phyloP scores from a whole-genome alignment of 1,140 invertebrate species.

The Drosophila nigrodunni region DNA sequence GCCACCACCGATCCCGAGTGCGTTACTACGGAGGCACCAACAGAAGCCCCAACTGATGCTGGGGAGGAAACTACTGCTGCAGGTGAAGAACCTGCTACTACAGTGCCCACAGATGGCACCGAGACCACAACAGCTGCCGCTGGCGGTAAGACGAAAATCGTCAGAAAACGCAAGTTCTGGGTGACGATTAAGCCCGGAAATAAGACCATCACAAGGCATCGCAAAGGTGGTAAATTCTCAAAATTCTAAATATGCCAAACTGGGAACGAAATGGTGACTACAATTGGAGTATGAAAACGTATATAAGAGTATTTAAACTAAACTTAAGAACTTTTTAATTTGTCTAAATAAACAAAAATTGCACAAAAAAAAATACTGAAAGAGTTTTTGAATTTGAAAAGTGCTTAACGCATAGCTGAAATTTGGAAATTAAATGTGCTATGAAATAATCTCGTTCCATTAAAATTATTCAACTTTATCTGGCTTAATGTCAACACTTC shows the following conservation, averaged over 20 bases:
- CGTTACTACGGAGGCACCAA: background rate
- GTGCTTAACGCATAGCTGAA: too few relatives aligned
- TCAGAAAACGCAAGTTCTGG: background rate
- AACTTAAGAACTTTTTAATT: too few relatives aligned
- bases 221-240: background rate
- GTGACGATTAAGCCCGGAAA: background rate
- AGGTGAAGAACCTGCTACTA: background rate
- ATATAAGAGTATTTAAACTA: too few relatives aligned
- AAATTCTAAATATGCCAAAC: background rate
- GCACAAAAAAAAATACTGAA: too few relatives aligned
- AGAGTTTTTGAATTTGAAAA: too few relatives aligned
- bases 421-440: background rate
- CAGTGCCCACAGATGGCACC: background rate
- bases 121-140: background rate
- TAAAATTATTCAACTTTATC: conserved; percentile 12
- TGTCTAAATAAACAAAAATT: too few relatives aligned
- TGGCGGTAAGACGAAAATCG: background rate
- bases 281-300: too few relatives aligned
- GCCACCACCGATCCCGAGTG: background rate
- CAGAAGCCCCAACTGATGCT: background rate
- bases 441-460: too few relatives aligned
- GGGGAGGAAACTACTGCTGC: background rate
- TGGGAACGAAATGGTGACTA: background rate
- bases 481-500: conserved; percentile 52
- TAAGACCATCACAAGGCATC: background rate